Percentiles rank a stretch among this genome's conserved stretches.
phyloP scores from a whole-genome alignment of 2,888 invertebrate genomes.

The Apotomis turbidana region DNA sequence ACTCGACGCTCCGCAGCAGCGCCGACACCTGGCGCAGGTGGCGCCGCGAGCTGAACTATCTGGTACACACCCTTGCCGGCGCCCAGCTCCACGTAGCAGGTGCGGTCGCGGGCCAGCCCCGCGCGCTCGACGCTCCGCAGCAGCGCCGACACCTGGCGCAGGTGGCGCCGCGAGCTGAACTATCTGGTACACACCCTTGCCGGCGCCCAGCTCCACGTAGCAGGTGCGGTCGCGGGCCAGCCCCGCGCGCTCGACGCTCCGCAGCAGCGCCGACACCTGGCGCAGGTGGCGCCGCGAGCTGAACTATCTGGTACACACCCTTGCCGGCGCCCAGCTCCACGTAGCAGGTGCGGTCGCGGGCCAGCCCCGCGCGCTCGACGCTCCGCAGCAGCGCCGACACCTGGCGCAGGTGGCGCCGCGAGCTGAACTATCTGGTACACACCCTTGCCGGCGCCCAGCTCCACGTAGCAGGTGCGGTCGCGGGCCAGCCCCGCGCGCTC shows the following conservation, averaged over 20 bases:
- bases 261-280: constrained; percentile 91
- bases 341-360: constrained; percentile 86
- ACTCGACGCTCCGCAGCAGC: constrained; percentile 87
- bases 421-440: not conserved
- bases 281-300: constrained; percentile 88
- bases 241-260: constrained; percentile 85
- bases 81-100: constrained; percentile 93
- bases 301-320: too few relatives aligned
- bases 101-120: constrained; percentile 83
- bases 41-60: constrained; percentile 80
- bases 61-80: constrained; percentile 90
- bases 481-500: constrained; percentile 84
- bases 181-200: constrained; percentile 86
- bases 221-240: constrained; percentile 86
- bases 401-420: constrained; percentile 88
- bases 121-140: constrained; percentile 87
- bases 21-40: constrained; percentile 92
- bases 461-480: constrained; percentile 89
- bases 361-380: constrained; percentile 84
- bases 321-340: constrained; percentile 96
- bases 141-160: constrained; percentile 90
- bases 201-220: constrained; percentile 95
- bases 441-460: constrained; percentile 97
- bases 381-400: constrained; percentile 90
- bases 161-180: constrained; percentile 86